Conservation (phyloP, 1,140 invertebrate species). For the Drosophila ogumai region DNA sequence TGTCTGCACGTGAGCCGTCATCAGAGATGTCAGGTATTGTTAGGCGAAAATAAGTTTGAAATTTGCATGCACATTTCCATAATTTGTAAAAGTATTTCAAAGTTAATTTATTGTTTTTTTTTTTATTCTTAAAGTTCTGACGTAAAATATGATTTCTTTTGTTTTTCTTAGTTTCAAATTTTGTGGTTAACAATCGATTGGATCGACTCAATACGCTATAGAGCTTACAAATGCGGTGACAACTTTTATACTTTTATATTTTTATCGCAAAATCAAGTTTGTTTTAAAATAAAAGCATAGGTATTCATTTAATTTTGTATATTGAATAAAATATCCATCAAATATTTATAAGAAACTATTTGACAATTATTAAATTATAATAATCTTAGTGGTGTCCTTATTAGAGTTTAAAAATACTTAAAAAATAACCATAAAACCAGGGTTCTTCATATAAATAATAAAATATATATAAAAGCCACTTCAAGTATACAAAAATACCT, state of each 20-base stretch:
- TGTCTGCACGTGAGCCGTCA: constrained; percentile 65
- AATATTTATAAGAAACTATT: background rate
- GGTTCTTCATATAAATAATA: background rate
- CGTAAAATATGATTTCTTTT: background rate
- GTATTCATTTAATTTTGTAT: too few relatives aligned
- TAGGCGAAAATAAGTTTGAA: constrained; percentile 1
- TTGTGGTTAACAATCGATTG: too few relatives aligned
- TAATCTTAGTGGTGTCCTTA: background rate
- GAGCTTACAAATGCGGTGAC: too few relatives aligned
- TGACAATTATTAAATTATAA: background rate
- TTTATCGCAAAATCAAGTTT: too few relatives aligned
- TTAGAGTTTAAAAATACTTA: background rate
- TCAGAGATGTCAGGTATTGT: constrained; percentile 23
- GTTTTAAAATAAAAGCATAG: too few relatives aligned
- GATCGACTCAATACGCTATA: too few relatives aligned
- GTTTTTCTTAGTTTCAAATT: background rate
- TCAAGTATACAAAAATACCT: background rate
- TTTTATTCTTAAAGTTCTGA: background rate
- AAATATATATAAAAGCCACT: background rate
- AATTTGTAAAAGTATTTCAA: background rate
- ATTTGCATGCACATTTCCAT: constrained; percentile 1
- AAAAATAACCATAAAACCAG: background rate
- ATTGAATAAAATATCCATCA: too few relatives aligned
- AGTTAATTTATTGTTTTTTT: background rate
- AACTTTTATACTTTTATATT: too few relatives aligned